Percentiles rank a stretch among this genome's conserved stretches.
Conservation (phyloP, 2,113 vertebrate species). For the Galemys pyrenaicus region DNA sequence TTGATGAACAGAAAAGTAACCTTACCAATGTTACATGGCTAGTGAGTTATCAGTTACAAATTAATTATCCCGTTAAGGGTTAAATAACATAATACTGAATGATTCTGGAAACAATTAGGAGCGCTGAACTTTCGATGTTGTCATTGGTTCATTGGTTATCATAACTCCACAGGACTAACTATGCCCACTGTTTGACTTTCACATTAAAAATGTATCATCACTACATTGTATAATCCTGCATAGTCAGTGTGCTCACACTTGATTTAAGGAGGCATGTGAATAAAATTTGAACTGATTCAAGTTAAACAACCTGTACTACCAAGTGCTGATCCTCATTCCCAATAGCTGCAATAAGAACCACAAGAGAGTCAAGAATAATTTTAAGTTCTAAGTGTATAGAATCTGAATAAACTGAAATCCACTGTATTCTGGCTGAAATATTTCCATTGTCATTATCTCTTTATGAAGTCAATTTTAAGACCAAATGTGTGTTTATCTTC, state of each 20-base stretch:
- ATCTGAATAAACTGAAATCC: neutral
- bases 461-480: constrained; percentile 15
- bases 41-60: neutral
- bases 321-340: neutral
- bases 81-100: neutral
- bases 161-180: neutral
- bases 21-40: neutral
- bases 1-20: neutral
- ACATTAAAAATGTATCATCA: neutral
- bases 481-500: neutral
- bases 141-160: neutral
- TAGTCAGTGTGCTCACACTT: neutral
- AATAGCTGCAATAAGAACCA: neutral
- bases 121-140: neutral
- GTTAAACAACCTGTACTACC: neutral
- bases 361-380: neutral
- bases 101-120: neutral
- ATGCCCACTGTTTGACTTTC: neutral
- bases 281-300: neutral
- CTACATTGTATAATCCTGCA: neutral
- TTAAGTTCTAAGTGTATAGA: neutral
- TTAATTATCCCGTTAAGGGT: neutral
- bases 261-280: neutral
- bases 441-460: neutral
- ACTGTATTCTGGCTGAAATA: neutral